Percentiles rank a stretch among this genome's conserved stretches.
phyloP scores from a whole-genome alignment of 1,140 invertebrate genomes.

The Daktulosphaira vitifoliae region DNA sequence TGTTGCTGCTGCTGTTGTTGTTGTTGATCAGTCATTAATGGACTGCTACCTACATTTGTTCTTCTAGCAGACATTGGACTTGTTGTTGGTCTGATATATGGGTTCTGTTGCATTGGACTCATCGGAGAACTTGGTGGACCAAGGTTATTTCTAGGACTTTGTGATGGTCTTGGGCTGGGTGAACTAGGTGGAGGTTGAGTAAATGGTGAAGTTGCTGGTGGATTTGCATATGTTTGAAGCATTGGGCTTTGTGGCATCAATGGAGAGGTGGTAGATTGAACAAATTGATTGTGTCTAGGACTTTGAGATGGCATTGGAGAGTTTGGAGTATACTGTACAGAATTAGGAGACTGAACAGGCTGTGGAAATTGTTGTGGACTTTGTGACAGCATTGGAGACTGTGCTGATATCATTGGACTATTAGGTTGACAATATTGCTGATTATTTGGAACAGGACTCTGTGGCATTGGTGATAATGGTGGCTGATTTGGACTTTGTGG shows the following conservation, averaged over 20 bases:
- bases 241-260: conserved; percentile 53
- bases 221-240: conserved; percentile 42
- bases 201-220: conserved; percentile 28
- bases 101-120: conserved; percentile 36
- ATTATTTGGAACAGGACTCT: conserved; percentile 38
- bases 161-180: conserved; percentile 31
- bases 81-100: conserved; percentile 21
- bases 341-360: conserved; percentile 33
- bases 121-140: conserved; percentile 35
- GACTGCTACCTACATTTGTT: conserved; percentile 28
- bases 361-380: conserved; percentile 46
- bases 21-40: conserved; percentile 27
- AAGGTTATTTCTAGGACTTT: conserved; percentile 16
- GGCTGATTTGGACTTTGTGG: conserved; percentile 29
- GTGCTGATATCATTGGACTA: conserved; percentile 44
- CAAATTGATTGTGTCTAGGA: conserved; percentile 42
- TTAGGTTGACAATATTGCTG: conserved; percentile 47
- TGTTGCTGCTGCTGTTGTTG: background rate
- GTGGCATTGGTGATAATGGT: conserved; percentile 30
- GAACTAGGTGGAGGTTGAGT: conserved; percentile 34
- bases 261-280: conserved; percentile 57
- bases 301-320: conserved; percentile 44
- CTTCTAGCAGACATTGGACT: conserved; percentile 34
- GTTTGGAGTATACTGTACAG: conserved; percentile 43
- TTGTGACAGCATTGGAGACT: conserved; percentile 51